phyloP scores from a whole-genome alignment of 2,888 invertebrate genomes.

The Tuberolachnus salignus region DNA sequence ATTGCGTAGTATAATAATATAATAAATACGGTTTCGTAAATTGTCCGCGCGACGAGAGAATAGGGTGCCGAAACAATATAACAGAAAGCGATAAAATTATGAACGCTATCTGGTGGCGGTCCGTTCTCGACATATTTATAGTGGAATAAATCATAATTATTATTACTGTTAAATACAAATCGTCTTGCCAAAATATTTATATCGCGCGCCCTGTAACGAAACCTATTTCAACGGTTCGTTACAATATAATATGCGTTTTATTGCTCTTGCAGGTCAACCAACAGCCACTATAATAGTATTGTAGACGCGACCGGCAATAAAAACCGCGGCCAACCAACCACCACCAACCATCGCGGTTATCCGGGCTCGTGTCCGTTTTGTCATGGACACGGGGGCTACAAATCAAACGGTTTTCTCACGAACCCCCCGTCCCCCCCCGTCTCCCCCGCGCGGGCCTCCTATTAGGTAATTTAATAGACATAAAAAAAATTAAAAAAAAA shows the following conservation, averaged over 20 bases:
- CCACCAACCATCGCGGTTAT: slow-evolving; percentile 19
- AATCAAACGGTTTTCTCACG: slow-evolving; percentile 49
- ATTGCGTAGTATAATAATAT: too few species aligned
- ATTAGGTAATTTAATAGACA: slow-evolving; percentile 37
- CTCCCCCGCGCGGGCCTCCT: slow-evolving; percentile 12
- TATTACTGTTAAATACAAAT: neutral
- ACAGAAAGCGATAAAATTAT: slow-evolving; percentile 36
- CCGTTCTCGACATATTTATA: slow-evolving; percentile 43
- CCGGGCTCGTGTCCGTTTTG: slow-evolving; percentile 45
- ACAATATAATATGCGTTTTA: neutral
- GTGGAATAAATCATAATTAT: slow-evolving; percentile 46
- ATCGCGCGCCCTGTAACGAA: slow-evolving; percentile 37
- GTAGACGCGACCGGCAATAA: neutral
- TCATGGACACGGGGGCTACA: slow-evolving; percentile 30
- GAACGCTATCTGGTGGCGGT: neutral
- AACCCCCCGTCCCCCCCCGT: too few species aligned
- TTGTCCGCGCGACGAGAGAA: neutral
- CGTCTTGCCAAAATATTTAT: slow-evolving; percentile 52
- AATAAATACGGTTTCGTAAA: neutral
- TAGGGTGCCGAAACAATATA: slow-evolving; percentile 39
- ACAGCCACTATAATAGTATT: neutral
- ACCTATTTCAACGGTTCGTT: slow-evolving; percentile 39
- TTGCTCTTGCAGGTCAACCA: neutral
- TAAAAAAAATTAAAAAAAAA: slow-evolving; percentile 36
- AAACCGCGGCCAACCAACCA: neutral